Evolutionary conservation across 2,888 invertebrate species (phyloP), one percentile per base, ranked within the genome.

Genomic region (Camponotus fellah): DNA sequence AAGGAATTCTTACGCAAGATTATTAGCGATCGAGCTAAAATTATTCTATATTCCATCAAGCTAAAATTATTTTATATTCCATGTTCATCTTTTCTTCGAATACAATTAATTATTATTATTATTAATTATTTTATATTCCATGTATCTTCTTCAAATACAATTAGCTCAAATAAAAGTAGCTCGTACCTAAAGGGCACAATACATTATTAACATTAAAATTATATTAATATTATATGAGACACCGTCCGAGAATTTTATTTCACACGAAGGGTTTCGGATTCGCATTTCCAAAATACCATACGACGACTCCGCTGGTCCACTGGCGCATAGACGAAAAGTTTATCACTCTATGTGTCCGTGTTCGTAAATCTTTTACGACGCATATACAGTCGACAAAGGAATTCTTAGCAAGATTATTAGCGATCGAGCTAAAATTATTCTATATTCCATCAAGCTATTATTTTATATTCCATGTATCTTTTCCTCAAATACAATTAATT

Each of bases 321-420:
- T n/a, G n/a, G n/a, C n/a, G n/a, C n/a, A 34, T 46, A 46, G 17
- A 60, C 21, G 34, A 60, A 26, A 21, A 14, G 43, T 53, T 69
- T 34, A 79, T 71, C 43, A 32, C 34, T 12, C 34, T 56, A 69
- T 56, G 26, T 56, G 17, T 68, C 32, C 56, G 32, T 17, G 56
- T 21, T 56, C 43, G 40, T 40, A 77, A 68, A 68, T n/a, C 17
- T 26, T 21, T 62, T 66, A 26, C 14, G 40, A 65, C 32, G 14
- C 12, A 37, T 26, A 3, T 17, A 0, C 37, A n/a, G 37, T 14
- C 49, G 34, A 26, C 26, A 26, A 26, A 26, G 26, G 26, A 26
- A 26, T 26, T 26, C 26, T 26, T 26, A 26, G 26, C 26, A 37
- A 37, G 6, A 37, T 37, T 37, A 37, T 37, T 37, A 37, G 37